Base-by-base conservation (phyloP, 1,140 invertebrate genomes). In the Arion vulgaris region DNA sequence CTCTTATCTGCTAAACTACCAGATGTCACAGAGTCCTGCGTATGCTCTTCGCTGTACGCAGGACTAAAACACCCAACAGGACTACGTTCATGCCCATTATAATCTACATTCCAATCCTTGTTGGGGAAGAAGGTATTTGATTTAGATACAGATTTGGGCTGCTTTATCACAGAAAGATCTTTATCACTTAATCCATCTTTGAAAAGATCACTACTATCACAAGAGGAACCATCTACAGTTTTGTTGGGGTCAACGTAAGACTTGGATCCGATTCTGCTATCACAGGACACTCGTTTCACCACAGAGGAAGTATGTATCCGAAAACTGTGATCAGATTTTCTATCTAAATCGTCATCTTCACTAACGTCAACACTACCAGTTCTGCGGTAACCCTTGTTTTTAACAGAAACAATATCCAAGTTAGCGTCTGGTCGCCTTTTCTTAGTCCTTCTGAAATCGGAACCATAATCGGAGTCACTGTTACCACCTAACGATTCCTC, bases 1-100 rank as follows among this genome's bases (percentile, higher is more conserved):
- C 84, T 85, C 34, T 82, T 83, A 28, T 83, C 76, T 41, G 82
- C 75, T 1, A 80, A 57, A 79, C 81, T 85, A 26, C 80, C 81
- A 57, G 84, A 85, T 26, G 69, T 82, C 28, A 77, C 73, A 36
- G 84, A 85, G 36, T 85, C 84, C 68, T 82, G 66, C 26, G 68
- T 72, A 17, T 72, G 53, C n/a, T 82, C 84, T 34, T 84, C 83
- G 49, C 81, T 82, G 49, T 74, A 53, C 4, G 53, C 69, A 19
- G 84, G 80, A 79, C 80, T 82, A 38, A 82, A 82, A 69, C 66
- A 80, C 34, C 57, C 74, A 19, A 73, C 45, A 28, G 83, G 83
- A 26, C 80, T 80, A 23, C 80, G 45, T n/a, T 74, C 72, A 28
- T 41, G 41, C n/a, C 38, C 68, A 72, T 45, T 71, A 79, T 32